phyloP scores from a whole-genome alignment of 2,797 vertebrate genomes.

The Acanthiza pusilla region DNA sequence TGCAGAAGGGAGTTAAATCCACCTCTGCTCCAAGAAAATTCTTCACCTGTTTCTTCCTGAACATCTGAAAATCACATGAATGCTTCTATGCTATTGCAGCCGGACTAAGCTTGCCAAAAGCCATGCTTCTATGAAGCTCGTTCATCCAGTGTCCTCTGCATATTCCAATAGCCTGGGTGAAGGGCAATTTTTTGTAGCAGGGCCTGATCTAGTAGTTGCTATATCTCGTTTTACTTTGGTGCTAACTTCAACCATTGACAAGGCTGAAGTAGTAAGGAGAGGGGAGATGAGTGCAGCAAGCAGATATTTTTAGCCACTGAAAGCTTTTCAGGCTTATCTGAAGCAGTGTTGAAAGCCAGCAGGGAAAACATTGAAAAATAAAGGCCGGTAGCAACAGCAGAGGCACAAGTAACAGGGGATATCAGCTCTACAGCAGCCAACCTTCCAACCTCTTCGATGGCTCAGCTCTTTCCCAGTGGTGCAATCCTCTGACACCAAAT shows the following conservation, averaged over 20 bases:
- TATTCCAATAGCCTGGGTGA: neutral
- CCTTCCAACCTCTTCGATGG: rapidly evolving
- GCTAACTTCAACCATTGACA: neutral
- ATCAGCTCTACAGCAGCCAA: neutral
- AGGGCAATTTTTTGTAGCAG: neutral
- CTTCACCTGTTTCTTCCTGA: neutral
- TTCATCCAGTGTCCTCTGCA: neutral
- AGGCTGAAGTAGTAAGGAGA: neutral
- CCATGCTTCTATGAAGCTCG: rapidly evolving
- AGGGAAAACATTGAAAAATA: neutral
- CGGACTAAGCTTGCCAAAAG: neutral
- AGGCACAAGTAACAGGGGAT: neutral
- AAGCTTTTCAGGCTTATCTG: neutral
- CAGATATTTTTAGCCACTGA: neutral
- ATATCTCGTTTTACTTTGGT: neutral
- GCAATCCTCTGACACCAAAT: neutral
- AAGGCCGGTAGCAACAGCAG: neutral
- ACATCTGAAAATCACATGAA: neutral
- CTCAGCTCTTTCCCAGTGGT: neutral
- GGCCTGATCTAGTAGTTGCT: neutral
- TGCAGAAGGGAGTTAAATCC: neutral
- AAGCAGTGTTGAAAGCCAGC: neutral
- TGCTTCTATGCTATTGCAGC: neutral
- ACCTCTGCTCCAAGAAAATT: neutral
- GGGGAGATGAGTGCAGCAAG: neutral